phyloP scores from a whole-genome alignment of 2,113 vertebrate species.

The Anguilla japonica region DNA sequence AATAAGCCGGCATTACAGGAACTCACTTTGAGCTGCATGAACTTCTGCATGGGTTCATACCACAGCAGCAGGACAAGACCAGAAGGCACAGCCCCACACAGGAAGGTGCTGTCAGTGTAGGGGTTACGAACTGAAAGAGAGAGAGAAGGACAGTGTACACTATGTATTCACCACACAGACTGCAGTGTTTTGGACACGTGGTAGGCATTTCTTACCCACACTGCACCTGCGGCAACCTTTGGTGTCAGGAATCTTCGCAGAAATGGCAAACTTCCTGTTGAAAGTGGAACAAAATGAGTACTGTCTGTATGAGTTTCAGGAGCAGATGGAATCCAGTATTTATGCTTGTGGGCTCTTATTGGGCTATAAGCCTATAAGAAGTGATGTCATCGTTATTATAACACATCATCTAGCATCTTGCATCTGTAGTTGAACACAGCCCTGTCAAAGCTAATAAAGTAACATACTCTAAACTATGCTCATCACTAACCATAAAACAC shows the following conservation, averaged over 20 bases:
- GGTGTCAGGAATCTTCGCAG: slow-evolving; percentile 75
- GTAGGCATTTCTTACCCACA: slow-evolving; percentile 54
- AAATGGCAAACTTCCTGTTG: slow-evolving; percentile 70
- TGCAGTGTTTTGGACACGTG: not conserved
- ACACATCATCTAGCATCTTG: no score
- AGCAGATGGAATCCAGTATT: not conserved
- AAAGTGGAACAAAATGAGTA: not conserved
- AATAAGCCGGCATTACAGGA: not conserved
- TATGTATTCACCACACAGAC: not conserved
- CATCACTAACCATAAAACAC: no score
- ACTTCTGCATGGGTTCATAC: slow-evolving; percentile 76
- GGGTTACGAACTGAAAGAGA: slow-evolving; percentile 67
- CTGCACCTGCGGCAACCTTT: slow-evolving; percentile 72
- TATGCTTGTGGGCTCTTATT: not conserved
- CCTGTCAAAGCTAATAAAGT: no score
- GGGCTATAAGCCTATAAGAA: no score
- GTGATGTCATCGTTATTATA: no score
- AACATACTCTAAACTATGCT: no score
- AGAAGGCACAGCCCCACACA: slow-evolving; percentile 66
- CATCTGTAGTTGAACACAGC: no score
- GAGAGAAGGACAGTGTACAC: not conserved
- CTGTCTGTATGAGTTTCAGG: not conserved
- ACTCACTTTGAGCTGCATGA: slow-evolving; percentile 75
- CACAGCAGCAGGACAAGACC: slow-evolving; percentile 73
- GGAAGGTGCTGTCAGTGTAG: slow-evolving; percentile 71